Conservation (phyloP, 2,797 vertebrate species). For the Buphagus erythrorhynchus region DNA sequence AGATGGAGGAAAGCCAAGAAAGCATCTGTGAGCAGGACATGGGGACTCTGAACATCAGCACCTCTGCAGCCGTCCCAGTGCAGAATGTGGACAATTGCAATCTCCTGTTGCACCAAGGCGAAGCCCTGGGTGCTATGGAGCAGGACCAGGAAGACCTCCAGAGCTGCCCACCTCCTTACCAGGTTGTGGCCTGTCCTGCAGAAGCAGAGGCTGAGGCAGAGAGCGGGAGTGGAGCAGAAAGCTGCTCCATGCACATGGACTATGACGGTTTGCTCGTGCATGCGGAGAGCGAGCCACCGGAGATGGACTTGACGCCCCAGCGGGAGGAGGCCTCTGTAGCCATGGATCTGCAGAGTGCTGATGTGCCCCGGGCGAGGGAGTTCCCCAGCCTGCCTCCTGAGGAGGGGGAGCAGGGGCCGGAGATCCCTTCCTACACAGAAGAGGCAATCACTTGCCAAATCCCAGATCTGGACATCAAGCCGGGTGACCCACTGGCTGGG, state of each 20-base stretch:
- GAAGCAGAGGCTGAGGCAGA: constrained; percentile 72
- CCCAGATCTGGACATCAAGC: constrained; percentile 63
- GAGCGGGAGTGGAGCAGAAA: constrained; percentile 43
- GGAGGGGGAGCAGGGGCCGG: neutral
- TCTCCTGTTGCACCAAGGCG: constrained; percentile 59
- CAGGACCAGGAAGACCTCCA: constrained; percentile 73
- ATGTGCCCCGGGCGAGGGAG: constrained; percentile 7
- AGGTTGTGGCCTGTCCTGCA: constrained; percentile 59
- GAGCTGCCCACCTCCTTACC: constrained; percentile 74
- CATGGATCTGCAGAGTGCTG: constrained; percentile 35
- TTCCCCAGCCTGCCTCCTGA: constrained; percentile 48
- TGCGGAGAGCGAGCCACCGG: neutral
- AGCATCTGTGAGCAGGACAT: constrained; percentile 68
- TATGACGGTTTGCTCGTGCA: constrained; percentile 30
- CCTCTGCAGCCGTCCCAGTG: constrained; percentile 25
- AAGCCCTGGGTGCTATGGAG: constrained; percentile 45
- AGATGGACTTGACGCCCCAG: constrained; percentile 61
- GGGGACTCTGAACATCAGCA: constrained; percentile 60
- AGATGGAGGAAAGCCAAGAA: constrained; percentile 74
- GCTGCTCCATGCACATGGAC: constrained; percentile 54
- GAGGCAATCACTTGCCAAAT: constrained; percentile 62
- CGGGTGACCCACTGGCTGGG: constrained; percentile 92
- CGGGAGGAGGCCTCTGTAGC: constrained; percentile 59
- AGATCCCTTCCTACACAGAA: constrained; percentile 49
- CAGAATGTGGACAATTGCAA: constrained; percentile 45